Base-by-base conservation (phyloP, 2,113 vertebrate species). In the Cryptotis parvus region DNA sequence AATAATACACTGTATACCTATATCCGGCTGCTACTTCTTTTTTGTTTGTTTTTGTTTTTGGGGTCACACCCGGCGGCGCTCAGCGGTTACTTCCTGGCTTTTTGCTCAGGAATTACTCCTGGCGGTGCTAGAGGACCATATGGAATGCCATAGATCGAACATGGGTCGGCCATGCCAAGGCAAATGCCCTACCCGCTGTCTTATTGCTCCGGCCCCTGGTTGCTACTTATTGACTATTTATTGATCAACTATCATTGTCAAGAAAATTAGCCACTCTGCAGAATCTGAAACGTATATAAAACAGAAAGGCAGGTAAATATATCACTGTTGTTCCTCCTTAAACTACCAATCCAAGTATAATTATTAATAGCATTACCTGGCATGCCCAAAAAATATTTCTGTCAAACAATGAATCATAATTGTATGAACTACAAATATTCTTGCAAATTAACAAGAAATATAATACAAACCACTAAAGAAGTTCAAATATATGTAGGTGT, bases 391-490 rank as follows among this genome's bases (percentile, higher is more conserved):
- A 87, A 41, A 39, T 14, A n/a, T n/a, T n/a, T n/a, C n/a, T n/a
- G n/a, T n/a, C 78, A 45, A 76, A 80, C 22, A 69, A 35, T 20
- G 52, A 63, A 63, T 16, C 58, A 63, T 63, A 24, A 65, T 9
- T 52, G 8, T 3, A n/a, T 20, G 18, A 27, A 33, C n/a, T 73
- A 43, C 33, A 85, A 84, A 84, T 20, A 74, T 39, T 52, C n/a
- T n/a, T 3, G 11, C 26, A 89, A 49, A 65, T 85, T 77, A 70
- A 81, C 27, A 89, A 68, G 43, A 80, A 81, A 77, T 39, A 43
- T 27, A 79, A 69, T 14, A 3, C 35, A 31, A 27, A 10, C 1
- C 49, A 41, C 22, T 76, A 63, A 89, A 84, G 81, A 68, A 61
- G 16, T 26, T 76, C 9, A 41, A 73, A 3, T 11, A 22, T 4